Evolutionary conservation across 2,113 vertebrate genomes (phyloP).

Genomic region (Pampusana beccarii): DNA sequence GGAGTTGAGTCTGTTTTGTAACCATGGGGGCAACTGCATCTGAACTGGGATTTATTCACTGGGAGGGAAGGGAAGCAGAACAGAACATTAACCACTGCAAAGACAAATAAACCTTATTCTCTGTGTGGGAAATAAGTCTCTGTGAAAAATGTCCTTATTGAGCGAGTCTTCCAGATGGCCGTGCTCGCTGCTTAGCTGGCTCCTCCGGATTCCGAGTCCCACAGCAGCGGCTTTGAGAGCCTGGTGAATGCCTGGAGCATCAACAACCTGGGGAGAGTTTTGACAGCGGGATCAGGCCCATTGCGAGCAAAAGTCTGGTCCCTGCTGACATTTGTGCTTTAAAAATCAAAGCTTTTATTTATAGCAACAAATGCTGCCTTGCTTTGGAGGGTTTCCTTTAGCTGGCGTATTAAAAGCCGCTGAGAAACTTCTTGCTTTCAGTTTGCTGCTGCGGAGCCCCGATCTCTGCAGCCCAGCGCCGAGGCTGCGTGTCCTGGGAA

Average conservation of each 20-base stretch:
- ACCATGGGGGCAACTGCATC: background rate
- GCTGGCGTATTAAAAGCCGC: background rate
- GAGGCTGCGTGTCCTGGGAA: background rate
- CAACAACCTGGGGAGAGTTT: background rate
- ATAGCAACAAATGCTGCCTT: background rate
- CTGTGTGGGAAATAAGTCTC: background rate
- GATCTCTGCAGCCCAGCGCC: background rate
- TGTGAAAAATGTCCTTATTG: background rate
- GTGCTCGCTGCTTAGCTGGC: background rate
- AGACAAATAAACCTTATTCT: conserved; percentile 14
- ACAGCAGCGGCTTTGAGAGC: background rate
- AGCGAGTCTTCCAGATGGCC: background rate
- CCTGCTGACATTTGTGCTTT: background rate
- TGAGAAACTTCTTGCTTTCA: background rate
- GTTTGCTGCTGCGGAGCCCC: accelerated
- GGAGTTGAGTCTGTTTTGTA: background rate
- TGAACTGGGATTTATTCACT: background rate
- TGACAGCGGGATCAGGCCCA: background rate
- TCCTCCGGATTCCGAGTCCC: background rate
- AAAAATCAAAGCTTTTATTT: background rate
- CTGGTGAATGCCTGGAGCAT: background rate
- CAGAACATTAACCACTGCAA: background rate
- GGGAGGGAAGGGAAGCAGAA: background rate
- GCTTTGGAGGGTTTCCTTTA: conserved; percentile 40
- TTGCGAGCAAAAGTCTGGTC: background rate